phyloP scores from a whole-genome alignment of 2,797 vertebrate genomes.

The Eurystomus glaucurus region DNA sequence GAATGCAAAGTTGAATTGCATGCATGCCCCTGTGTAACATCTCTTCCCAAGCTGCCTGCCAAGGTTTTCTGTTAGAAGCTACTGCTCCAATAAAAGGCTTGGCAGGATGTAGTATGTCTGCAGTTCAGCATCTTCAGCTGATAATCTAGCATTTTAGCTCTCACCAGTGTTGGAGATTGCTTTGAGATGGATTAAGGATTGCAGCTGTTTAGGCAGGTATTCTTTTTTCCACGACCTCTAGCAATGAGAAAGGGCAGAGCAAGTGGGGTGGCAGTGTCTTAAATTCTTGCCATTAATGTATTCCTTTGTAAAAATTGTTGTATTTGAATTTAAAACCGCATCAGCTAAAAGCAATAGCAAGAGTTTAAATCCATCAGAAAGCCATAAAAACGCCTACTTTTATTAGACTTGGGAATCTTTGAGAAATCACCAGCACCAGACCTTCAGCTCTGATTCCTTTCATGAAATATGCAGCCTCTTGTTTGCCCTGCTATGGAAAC shows the following conservation, averaged over 20 bases:
- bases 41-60: slow-evolving; percentile 48
- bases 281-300: neutral
- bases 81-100: neutral
- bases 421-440: neutral
- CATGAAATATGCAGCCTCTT: neutral
- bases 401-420: neutral
- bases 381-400: neutral
- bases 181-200: neutral
- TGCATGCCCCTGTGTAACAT: neutral
- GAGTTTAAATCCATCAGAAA: neutral
- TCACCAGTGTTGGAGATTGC: neutral
- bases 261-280: neutral
- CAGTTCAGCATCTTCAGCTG: neutral
- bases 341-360: neutral
- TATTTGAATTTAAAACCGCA: neutral
- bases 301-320: neutral
- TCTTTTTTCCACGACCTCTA: neutral
- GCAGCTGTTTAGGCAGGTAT: neutral
- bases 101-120: neutral
- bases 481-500: neutral
- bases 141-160: neutral
- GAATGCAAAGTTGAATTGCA: neutral
- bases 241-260: neutral
- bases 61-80: slow-evolving; percentile 16
- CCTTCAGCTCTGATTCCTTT: neutral